Evolutionary conservation across 2,797 vertebrate species (phyloP).

Genomic region (Glyptemys insculpta): DNA sequence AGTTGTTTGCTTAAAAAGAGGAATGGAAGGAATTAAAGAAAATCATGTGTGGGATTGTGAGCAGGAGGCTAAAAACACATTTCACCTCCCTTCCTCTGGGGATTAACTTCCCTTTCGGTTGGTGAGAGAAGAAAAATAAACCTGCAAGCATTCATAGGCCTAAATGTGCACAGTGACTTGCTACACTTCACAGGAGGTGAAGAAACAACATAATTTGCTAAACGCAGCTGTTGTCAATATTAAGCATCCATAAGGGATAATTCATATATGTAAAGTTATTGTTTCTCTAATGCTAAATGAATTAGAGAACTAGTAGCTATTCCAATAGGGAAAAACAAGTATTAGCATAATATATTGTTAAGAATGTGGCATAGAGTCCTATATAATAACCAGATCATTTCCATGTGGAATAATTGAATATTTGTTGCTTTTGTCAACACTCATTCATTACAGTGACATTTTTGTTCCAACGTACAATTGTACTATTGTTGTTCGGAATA

Average conservation of each 20-base stretch:
- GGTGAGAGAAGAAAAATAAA: neutral
- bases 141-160: neutral
- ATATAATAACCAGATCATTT: neutral
- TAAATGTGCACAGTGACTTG: neutral
- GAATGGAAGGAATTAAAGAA: constrained; percentile 39
- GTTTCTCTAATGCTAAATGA: neutral
- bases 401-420: neutral
- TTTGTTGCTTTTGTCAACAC: neutral
- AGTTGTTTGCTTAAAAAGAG: constrained; percentile 24
- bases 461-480: neutral
- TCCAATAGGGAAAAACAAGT: neutral
- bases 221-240: constrained; percentile 20
- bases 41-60: constrained; percentile 8
- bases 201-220: constrained; percentile 25
- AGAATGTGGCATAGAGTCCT: neutral
- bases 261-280: neutral
- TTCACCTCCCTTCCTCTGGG: neutral
- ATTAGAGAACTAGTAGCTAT: neutral
- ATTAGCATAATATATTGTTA: neutral
- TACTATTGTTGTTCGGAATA: neutral
- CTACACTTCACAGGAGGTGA: neutral
- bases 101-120: constrained; percentile 16
- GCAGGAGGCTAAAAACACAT: neutral
- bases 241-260: neutral
- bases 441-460: neutral